Percentiles rank a stretch among this genome's conserved stretches.
Evolutionary conservation across 2,888 invertebrate species (phyloP).

Genomic region (Oscheius sp.): DNA sequence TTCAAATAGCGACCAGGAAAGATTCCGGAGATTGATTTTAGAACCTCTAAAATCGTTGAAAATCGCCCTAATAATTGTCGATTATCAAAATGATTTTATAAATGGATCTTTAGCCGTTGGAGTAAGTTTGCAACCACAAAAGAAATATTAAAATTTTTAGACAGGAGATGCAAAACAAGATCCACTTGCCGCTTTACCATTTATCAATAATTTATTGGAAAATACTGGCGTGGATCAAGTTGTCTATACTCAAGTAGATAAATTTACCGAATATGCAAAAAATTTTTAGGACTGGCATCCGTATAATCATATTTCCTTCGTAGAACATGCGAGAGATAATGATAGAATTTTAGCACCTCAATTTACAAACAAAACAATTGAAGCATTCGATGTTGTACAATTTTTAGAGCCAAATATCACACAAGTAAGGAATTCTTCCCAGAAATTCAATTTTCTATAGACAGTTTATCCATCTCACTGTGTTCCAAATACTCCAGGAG

Average conservation of each 20-base stretch:
- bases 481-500: slow-evolving; percentile 93
- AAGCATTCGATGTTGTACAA: slow-evolving; percentile 87
- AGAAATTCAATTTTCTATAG: slow-evolving; percentile 65
- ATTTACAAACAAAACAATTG: slow-evolving; percentile 60
- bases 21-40: slow-evolving; percentile 23
- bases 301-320: slow-evolving; percentile 92
- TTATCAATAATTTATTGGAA: slow-evolving; percentile 61
- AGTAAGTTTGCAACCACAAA: slow-evolving; percentile 37
- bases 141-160: slow-evolving; percentile 50
- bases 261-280: too few relatives aligned
- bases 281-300: slow-evolving; percentile 90
- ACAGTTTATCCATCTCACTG: slow-evolving; percentile 96
- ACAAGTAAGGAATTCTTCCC: slow-evolving; percentile 21
- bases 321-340: slow-evolving; percentile 81
- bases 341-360: slow-evolving; percentile 58
- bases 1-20: background rate
- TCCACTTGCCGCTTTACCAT: slow-evolving; percentile 63
- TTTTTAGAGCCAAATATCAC: slow-evolving; percentile 82
- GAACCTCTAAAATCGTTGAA: slow-evolving; percentile 50
- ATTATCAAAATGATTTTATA: slow-evolving; percentile 98
- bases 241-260: slow-evolving; percentile 81
- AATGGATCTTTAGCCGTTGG: slow-evolving; percentile 91
- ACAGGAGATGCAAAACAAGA: slow-evolving; percentile 67
- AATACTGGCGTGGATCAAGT: slow-evolving; percentile 54
- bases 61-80: slow-evolving; percentile 87